Evolutionary conservation across 2,113 vertebrate genomes (phyloP), one percentile per base, ranked within the genome.

Genomic region (Planiliza haematocheilus): DNA sequence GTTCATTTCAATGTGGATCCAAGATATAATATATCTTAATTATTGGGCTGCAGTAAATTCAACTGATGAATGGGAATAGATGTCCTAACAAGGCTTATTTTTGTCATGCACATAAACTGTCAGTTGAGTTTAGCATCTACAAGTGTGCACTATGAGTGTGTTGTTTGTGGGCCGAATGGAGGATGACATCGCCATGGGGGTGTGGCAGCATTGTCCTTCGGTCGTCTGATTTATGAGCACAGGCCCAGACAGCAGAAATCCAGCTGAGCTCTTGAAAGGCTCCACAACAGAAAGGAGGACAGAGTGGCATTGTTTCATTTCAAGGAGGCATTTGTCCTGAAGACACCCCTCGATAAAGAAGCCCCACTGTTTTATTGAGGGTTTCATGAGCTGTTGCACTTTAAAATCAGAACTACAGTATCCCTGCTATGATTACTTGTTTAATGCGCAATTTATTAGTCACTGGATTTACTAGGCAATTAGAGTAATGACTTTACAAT

Each of bases 201-300:
- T 55, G 57, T 55, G 45, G 60, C 52, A 74, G 69, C 34, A 72
- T 63, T 75, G 80, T 82, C 65, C 48, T 63, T 80, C 4, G 2
- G 24, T 59, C 38, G 16, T 55, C 53, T 68, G 59, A 70, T 81
- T 83, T 72, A 83, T 59, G 62, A 80, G 75, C 77, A 59, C 61
- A 74, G 63, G 34, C 48, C 1, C 77, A 85, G 80, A 77, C 81
- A 69, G 52, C 42, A 49, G 50, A 70, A 60, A 80, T 78, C 24
- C 74, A 85, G 87, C 87, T 85, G 74, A 89, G 79, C 77, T 80
- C 56, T 59, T 79, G 61, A 77, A 74, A 74, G 48, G 67, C 70
- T 68, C 48, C 77, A 86, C 66, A 82, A 66, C 49, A 72, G 57
- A 79, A 55, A 77, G 9, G 53, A 68, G 63, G 66, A 87, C 84